Base-by-base conservation (phyloP, 1,140 invertebrate species). In the Apis florea region DNA sequence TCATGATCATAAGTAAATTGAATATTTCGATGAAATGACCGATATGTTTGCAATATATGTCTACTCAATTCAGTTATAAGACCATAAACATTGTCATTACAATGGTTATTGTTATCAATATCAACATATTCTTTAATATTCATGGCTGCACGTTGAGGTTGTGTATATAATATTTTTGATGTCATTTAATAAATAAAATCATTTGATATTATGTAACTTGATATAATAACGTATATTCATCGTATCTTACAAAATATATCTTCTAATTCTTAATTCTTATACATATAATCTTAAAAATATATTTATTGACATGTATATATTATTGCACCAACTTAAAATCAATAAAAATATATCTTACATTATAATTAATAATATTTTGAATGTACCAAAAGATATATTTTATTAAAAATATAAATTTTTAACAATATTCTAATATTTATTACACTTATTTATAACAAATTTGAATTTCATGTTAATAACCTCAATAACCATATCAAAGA, bases 41-140 rank as follows among this genome's bases (percentile, higher is more conserved):
- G 77, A 72, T 90, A 53, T 31, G 69, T 85, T 56, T 77, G 59
- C 24, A 89, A 82, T 54, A 90, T 83, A 26, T 79, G 84, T 74
- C 75, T 68, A 49, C 89, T 89, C 15, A 92, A 71, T 74, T 88
- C 64, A n/a, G 88, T 90, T 31, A 91, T 54, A 11, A 92, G 90
- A 74, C 80, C 88, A 77, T 89, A 93, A 77, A 91, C 83, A 74
- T 87, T 85, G n/a, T 67, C 79, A 86, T 93, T 90, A 17, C 47
- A 12, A 24, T 24, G 12, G 13, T 24, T 9, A 40, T 75, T 59
- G 19, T 31, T n/a, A 31, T 47, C 24, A 13, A 24, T 56, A 15
- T n/a, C 13, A 72, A 59, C 21, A 8, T 64, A 51, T 64, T 64
- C 73, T 10, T 51, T 21, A 31, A n/a, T 19, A 3, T 75, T 75